phyloP scores from a whole-genome alignment of 2,113 vertebrate genomes.

The Egretta garzetta region DNA sequence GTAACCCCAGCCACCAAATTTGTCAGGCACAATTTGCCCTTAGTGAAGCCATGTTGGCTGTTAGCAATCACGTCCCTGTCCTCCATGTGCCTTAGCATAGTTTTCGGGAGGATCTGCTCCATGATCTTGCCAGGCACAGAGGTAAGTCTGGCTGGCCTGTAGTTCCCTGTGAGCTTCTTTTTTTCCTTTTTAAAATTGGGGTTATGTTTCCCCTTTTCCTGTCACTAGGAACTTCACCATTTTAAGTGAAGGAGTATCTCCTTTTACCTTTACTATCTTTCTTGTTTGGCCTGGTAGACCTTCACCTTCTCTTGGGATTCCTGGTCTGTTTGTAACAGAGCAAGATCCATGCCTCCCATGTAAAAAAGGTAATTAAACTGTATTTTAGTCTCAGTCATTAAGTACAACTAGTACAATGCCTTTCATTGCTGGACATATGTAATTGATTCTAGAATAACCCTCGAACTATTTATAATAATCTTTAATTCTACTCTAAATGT shows the following conservation, averaged over 20 bases:
- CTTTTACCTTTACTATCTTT: not conserved
- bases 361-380: not conserved
- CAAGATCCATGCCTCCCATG: not conserved
- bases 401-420: not conserved
- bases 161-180: not conserved
- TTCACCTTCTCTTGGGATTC: not conserved
- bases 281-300: not conserved
- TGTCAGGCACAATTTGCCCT: not conserved
- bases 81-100: not conserved
- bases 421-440: not conserved
- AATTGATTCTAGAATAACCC: not conserved
- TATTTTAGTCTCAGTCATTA: not conserved
- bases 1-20: not conserved
- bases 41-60: not conserved
- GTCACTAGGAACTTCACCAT: not conserved
- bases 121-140: not conserved
- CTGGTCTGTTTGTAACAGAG: not conserved
- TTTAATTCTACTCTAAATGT: not conserved
- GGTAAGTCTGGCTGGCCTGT: not conserved
- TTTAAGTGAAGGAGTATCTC: not conserved
- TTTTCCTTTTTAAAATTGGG: accelerated
- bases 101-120: not conserved
- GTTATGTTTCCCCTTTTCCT: not conserved
- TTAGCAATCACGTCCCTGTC: not conserved
- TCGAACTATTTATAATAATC: not conserved